Conservation (phyloP, 2,888 invertebrate species). For the Ischnura elegans region DNA sequence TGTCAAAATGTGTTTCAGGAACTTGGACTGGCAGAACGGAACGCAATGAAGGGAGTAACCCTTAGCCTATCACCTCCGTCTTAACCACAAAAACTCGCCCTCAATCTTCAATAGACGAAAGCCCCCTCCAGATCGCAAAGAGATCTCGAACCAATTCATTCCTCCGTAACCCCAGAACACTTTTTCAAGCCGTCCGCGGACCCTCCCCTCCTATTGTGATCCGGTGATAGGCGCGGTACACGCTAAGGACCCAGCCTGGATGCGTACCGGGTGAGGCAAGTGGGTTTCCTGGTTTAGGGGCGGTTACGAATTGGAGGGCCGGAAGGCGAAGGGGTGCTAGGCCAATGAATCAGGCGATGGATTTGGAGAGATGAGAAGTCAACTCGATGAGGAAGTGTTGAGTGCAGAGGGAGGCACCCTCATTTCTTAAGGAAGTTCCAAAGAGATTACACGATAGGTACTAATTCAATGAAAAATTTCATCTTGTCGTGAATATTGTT, state of each 20-base stretch:
- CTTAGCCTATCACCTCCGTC: not conserved
- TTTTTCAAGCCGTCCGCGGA: constrained; percentile 39
- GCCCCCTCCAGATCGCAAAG: not conserved
- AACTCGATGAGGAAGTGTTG: not conserved
- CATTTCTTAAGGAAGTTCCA: not conserved
- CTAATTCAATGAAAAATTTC: too few relatives aligned
- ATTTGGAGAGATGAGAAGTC: not conserved
- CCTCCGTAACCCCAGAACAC: constrained; percentile 1
- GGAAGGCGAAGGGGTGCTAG: not conserved
- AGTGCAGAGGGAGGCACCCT: constrained; percentile 2
- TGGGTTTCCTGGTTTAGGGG: not conserved
- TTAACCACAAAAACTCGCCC: not conserved
- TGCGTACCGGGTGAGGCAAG: not conserved
- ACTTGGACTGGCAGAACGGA: not conserved
- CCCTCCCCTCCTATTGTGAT: constrained; percentile 56
- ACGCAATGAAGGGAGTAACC: not conserved
- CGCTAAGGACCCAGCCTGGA: constrained; percentile 1
- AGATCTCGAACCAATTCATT: not conserved
- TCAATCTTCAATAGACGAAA: not conserved
- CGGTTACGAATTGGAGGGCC: not conserved
- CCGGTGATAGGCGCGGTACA: constrained; percentile 48
- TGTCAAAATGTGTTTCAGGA: too few relatives aligned
- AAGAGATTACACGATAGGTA: too few relatives aligned
- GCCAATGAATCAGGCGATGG: not conserved
- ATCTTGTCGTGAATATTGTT: too few relatives aligned